A percentile compares a stretch with the other conserved stretches of the same genome.
Conservation (phyloP, 1,140 invertebrate species). For the Neocloeon triangulifer region DNA sequence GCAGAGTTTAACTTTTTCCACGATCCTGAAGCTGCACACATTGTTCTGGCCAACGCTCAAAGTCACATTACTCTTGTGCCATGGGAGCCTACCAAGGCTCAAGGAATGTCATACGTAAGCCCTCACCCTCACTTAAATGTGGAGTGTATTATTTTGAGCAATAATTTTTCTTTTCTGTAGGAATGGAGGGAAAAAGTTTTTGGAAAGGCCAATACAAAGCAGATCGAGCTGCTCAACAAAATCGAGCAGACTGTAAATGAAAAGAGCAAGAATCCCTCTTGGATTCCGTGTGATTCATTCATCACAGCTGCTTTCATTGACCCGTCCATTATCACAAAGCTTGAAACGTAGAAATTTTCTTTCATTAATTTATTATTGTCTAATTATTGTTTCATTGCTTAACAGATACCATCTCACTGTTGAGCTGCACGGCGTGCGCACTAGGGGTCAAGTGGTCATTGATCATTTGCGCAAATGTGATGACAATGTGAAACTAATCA, state of each 20-base stretch:
- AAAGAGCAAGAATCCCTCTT: constrained; percentile 13
- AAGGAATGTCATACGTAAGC: constrained; percentile 23
- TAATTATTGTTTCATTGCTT: too few species aligned
- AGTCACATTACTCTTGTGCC: constrained; percentile 35
- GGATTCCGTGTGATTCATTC: constrained; percentile 30
- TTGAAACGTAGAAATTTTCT: too few species aligned
- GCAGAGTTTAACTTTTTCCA: constrained; percentile 60
- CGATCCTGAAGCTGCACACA: constrained; percentile 56
- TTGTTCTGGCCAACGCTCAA: constrained; percentile 28
- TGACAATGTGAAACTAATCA: constrained; percentile 27
- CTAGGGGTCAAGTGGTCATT: constrained; percentile 32
- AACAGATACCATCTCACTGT: constrained; percentile 23
- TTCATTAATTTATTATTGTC: too few species aligned
- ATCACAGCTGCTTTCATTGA: constrained; percentile 23
- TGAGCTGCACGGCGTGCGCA: constrained; percentile 26
- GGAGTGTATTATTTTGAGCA: too few species aligned
- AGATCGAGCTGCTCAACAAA: constrained; percentile 24
- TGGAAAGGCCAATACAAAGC: constrained; percentile 17
- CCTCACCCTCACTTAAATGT: too few species aligned
- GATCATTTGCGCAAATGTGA: constrained; percentile 24
- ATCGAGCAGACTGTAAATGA: constrained; percentile 22
- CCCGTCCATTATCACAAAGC: too few species aligned
- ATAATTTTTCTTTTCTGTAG: constrained; percentile 16
- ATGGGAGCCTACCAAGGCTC: constrained; percentile 32
- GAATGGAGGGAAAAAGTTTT: constrained; percentile 27